Percentiles rank a stretch among this genome's conserved stretches.
Conservation (phyloP, 2,888 invertebrate genomes). For the Arrhopalites spinosus region DNA sequence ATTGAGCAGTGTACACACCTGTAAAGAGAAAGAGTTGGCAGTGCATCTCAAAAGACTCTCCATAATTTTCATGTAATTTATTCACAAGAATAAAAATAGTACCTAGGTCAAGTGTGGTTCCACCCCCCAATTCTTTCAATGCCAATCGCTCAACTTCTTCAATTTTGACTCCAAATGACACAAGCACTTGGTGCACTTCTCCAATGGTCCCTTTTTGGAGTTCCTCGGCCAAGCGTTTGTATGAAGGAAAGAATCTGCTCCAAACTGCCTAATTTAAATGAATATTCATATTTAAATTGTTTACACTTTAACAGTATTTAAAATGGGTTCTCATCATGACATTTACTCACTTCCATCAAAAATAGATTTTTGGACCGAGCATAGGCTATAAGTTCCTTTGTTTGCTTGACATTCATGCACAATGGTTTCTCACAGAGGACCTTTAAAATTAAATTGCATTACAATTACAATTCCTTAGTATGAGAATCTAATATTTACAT, state of each 20-base stretch:
- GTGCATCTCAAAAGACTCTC: too few species aligned
- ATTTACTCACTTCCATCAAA: slow-evolving; percentile 60
- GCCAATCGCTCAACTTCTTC: slow-evolving; percentile 66
- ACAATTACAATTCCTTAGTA: too few species aligned
- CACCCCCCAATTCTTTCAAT: slow-evolving; percentile 75
- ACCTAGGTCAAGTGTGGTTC: slow-evolving; percentile 69
- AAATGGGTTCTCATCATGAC: too few species aligned
- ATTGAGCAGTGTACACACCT: slow-evolving; percentile 77
- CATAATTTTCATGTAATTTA: too few species aligned
- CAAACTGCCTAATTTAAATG: slow-evolving; percentile 42
- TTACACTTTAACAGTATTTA: too few species aligned
- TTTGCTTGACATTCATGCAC: slow-evolving; percentile 77
- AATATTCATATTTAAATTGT: too few species aligned
- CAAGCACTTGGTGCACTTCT: slow-evolving; percentile 70
- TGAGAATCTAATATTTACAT: too few species aligned
- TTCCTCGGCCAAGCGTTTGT: slow-evolving; percentile 33
- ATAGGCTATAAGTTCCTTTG: slow-evolving; percentile 67
- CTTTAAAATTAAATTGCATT: too few species aligned
- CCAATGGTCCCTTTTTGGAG: slow-evolving; percentile 64
- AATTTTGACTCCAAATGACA: slow-evolving; percentile 71
- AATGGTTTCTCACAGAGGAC: slow-evolving; percentile 91
- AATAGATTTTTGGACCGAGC: slow-evolving; percentile 60
- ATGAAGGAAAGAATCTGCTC: slow-evolving; percentile 41
- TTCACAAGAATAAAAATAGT: not conserved
- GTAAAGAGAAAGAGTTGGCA: slow-evolving; percentile 58